Base-by-base conservation (phyloP, 2,888 invertebrate genomes). In the Temnothorax ravouxi region DNA sequence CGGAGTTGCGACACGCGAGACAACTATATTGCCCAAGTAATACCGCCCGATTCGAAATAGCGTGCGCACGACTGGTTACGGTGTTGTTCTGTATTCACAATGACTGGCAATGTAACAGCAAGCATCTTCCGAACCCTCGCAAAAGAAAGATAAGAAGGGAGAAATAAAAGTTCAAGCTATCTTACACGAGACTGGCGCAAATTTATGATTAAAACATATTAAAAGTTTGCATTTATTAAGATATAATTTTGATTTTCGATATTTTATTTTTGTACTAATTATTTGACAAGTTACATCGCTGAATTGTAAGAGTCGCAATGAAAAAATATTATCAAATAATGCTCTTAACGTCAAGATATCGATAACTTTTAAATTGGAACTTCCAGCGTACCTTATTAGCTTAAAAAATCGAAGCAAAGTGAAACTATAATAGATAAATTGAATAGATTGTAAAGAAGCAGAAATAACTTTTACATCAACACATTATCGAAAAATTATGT, bases 11-110 rank as follows among this genome's bases (percentile, higher is more conserved):
- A 79, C 52, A 44, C 18, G 71, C 5, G 59, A 69, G 59, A 47
- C 59, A 54, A 59, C 59, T 79, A 44, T 79, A 71, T 79, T 69
- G 47, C 56, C 59, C 34, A 69, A 18, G 69, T 47, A 34, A 69
- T 47, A 21, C 15, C 29, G 21, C 41, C 2, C 21, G 21, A 79
- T 25, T 79, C 34, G 44, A 21, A 34, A 67, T 34, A 13, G 21
- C 34, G 34, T 34, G 21, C 47, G n/a, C 52, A 52, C 66, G 38
- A 69, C 59, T 38, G 41, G 29, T 56, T 77, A 18, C 44, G 54
- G 29, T 21, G 15, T 66, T 13, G 54, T 56, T 67, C 34, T 4
- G 34, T 69, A 59, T 79, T 47, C 18, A n/a, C 47, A n/a, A 59
- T 41, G 59, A 71, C 47, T 15, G 8, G 38, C 38, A 13, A 71